Percentiles rank a stretch among this genome's conserved stretches.
Evolutionary conservation across 1,140 invertebrate species (phyloP).

Genomic region (Anoplophora glabripennis): DNA sequence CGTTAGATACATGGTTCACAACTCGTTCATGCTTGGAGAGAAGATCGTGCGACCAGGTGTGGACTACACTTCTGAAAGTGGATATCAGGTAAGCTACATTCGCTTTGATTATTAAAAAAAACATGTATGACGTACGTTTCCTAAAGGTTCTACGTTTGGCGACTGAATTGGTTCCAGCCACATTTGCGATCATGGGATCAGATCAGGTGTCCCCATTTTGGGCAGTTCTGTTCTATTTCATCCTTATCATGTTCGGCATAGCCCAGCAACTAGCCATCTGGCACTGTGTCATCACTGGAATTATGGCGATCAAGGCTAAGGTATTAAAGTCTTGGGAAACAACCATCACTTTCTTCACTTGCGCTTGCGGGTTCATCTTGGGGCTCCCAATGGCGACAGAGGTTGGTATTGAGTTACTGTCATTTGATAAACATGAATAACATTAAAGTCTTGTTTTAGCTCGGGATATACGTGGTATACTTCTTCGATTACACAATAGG

Average conservation of each 20-base stretch:
- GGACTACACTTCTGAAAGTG: slow-evolving; percentile 59
- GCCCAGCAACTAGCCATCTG: slow-evolving; percentile 69
- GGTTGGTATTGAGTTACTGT: no score
- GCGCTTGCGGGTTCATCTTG: slow-evolving; percentile 77
- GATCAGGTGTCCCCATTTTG: slow-evolving; percentile 76
- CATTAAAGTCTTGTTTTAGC: no score
- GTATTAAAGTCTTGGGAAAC: slow-evolving; percentile 75
- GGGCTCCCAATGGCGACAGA: slow-evolving; percentile 86
- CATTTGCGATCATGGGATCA: slow-evolving; percentile 68
- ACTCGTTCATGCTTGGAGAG: slow-evolving; percentile 69
- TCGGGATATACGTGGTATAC: no score
- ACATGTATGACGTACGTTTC: not conserved
- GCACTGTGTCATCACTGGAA: slow-evolving; percentile 76
- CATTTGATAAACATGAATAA: no score
- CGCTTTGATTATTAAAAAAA: not conserved
- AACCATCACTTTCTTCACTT: slow-evolving; percentile 82
- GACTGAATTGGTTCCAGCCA: slow-evolving; percentile 82
- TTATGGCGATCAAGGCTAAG: slow-evolving; percentile 73
- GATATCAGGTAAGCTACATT: slow-evolving; percentile 61
- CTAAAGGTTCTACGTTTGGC: slow-evolving; percentile 70
- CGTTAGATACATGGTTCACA: slow-evolving; percentile 65
- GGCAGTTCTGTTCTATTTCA: slow-evolving; percentile 83
- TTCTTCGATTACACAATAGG: slow-evolving; percentile 80
- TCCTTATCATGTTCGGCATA: slow-evolving; percentile 80
- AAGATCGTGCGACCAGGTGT: slow-evolving; percentile 59